Percentiles rank a stretch among this genome's conserved stretches.
phyloP scores from a whole-genome alignment of 2,888 invertebrate genomes.

The Stegana nigrithorax region DNA sequence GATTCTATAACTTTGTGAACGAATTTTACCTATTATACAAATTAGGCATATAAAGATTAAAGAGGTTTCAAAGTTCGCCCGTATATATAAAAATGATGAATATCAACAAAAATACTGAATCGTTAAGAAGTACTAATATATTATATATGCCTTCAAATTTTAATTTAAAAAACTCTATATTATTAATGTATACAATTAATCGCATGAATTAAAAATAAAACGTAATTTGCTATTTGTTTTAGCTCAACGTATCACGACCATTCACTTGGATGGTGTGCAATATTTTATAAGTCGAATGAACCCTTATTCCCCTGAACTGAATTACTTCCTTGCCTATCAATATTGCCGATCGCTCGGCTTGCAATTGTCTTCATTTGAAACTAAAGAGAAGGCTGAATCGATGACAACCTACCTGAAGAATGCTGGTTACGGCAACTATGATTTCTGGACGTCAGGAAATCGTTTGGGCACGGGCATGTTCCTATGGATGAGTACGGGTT shows the following conservation, averaged over 20 bases:
- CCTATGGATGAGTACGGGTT: conserved; percentile 89
- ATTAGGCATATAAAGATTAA: no score
- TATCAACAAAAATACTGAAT: no score
- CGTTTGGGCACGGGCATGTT: conserved; percentile 88
- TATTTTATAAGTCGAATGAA: conserved; percentile 90
- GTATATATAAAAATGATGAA: no score
- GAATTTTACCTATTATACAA: no score
- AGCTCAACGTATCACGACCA: conserved; percentile 89
- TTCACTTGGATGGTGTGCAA: conserved; percentile 86
- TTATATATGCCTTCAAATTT: no score
- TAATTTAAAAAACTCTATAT: no score
- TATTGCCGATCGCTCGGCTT: conserved; percentile 88
- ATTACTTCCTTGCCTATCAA: conserved; percentile 88
- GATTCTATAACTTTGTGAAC: no score
- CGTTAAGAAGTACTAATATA: no score
- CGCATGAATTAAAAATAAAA: no score
- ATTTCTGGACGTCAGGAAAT: conserved; percentile 92
- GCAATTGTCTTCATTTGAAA: conserved; percentile 86
- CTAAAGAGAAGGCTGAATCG: conserved; percentile 86
- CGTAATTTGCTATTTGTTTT: no score
- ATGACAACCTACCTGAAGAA: conserved; percentile 85
- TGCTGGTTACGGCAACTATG: conserved; percentile 86
- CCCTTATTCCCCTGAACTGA: conserved; percentile 86
- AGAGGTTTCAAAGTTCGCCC: no score
- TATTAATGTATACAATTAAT: no score